Evolutionary conservation across 2,113 vertebrate species (phyloP).

Genomic region (Varanus komodoensis): DNA sequence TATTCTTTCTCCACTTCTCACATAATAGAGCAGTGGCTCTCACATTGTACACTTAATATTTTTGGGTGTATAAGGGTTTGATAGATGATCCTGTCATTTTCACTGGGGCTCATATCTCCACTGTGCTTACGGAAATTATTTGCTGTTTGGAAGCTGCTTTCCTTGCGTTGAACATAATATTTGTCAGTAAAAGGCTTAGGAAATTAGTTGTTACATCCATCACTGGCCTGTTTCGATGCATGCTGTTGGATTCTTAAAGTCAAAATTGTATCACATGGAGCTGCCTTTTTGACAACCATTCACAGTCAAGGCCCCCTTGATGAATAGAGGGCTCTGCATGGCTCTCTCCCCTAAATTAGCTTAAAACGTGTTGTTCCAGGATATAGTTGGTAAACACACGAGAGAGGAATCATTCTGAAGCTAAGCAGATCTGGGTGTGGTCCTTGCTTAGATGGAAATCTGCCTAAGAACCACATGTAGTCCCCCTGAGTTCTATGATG

Average conservation of each 20-base stretch:
- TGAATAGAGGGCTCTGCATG: not conserved
- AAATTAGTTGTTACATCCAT: conserved; percentile 8
- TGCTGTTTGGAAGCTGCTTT: not conserved
- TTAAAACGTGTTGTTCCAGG: not conserved
- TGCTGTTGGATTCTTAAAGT: not conserved
- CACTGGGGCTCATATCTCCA: not conserved
- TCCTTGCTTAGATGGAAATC: no score
- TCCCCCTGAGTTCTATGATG: no score
- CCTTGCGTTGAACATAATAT: not conserved
- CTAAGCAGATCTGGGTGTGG: no score
- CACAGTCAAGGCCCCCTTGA: not conserved
- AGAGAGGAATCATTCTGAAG: no score
- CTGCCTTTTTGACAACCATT: not conserved
- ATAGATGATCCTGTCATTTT: conserved; percentile 3
- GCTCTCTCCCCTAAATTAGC: not conserved
- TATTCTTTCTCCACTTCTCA: not conserved
- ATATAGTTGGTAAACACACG: no score
- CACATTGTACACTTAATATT: not conserved
- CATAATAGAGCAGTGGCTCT: conserved; percentile 16
- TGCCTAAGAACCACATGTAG: no score
- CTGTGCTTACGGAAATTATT: conserved; percentile 30
- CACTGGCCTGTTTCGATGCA: not conserved
- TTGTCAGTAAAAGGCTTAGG: conserved; percentile 21
- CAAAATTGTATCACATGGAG: not conserved
- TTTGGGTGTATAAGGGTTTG: not conserved